A percentile compares a stretch with the other conserved stretches of the same genome.
phyloP scores from a whole-genome alignment of 2,113 vertebrate genomes.

The Daphoenositta chrysoptera region DNA sequence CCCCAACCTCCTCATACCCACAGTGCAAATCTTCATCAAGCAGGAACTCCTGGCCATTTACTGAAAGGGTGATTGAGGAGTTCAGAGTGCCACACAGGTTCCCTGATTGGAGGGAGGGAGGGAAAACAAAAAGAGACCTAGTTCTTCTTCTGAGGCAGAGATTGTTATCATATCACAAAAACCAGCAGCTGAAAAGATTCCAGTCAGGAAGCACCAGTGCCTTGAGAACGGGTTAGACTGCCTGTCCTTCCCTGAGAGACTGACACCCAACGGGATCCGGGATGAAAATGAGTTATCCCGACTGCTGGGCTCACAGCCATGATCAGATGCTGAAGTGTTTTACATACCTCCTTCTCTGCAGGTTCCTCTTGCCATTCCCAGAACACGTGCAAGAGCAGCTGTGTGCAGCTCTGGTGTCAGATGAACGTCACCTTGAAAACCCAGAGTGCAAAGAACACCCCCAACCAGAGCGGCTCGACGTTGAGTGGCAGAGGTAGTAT shows the following conservation, averaged over 20 bases:
- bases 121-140: not conserved
- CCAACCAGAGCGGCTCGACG: not conserved
- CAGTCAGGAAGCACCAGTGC: not conserved
- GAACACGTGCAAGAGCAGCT: not conserved
- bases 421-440: not conserved
- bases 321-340: not conserved
- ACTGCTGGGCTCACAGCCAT: not conserved
- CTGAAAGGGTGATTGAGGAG: not conserved
- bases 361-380: not conserved
- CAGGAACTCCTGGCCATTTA: not conserved
- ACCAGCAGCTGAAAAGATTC: not conserved
- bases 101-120: not conserved
- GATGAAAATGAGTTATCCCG: not conserved
- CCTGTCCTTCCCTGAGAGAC: not conserved
- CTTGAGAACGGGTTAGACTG: not conserved
- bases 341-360: not conserved
- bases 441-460: not conserved
- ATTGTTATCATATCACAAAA: not conserved
- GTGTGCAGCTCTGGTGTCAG: not conserved
- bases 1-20: not conserved
- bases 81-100: not conserved
- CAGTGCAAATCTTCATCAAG: not conserved
- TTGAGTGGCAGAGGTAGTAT: constrained; percentile 67
- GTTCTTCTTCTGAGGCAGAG: not conserved
- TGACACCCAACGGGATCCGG: not conserved